Evolutionary conservation across 2,113 vertebrate species (phyloP), one percentile per base, ranked within the genome.

Genomic region (Sorex fumeus): DNA sequence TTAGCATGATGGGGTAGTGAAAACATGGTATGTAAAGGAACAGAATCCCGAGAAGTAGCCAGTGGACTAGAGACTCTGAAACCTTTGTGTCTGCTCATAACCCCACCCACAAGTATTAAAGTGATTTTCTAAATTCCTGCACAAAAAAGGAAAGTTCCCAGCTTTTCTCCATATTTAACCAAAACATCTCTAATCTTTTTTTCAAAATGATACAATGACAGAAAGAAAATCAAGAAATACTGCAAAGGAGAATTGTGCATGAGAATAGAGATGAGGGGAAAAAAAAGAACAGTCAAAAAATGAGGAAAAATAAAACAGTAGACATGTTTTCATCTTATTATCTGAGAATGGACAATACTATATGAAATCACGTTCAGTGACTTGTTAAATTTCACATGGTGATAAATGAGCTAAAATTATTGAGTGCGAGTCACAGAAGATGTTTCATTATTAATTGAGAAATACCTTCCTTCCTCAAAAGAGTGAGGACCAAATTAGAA

Each of bases 401-500:
- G 53, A 19, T 40, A 60, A 47, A 62, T 70, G 45, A 86, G 4
- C 40, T 70, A 50, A 62, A 43, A 25, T 43, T 9, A 18, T 62
- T 6, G 15, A 8, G 12, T 19, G 4, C 6, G 15, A 23, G 5
- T 12, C 34, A 0, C 30, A 25, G 3, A 50, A 3, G 11, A 13
- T n/a, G 0, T 72, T 77, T 27, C 12, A 0, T 34, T 77, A 15
- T 78, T 34, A 6, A 19, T 72, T 62, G 2, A 34, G 3, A 57
- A 75, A 40, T 19, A n/a, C 34, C 2, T 13, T 81, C 11, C 67
- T 66, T 83, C 10, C 2, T 64, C 30, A 66, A n/a, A 70, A 10
- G 27, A 0, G 8, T 70, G 15, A 13, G 28, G 1, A 62, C 27
- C 16, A 69, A 83, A 50, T 23, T 70, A 10, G 8, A 11, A 28